Evolutionary conservation across 2,113 vertebrate genomes (phyloP), one percentile per base, ranked within the genome.

Genomic region (Grammomys dolichurus): DNA sequence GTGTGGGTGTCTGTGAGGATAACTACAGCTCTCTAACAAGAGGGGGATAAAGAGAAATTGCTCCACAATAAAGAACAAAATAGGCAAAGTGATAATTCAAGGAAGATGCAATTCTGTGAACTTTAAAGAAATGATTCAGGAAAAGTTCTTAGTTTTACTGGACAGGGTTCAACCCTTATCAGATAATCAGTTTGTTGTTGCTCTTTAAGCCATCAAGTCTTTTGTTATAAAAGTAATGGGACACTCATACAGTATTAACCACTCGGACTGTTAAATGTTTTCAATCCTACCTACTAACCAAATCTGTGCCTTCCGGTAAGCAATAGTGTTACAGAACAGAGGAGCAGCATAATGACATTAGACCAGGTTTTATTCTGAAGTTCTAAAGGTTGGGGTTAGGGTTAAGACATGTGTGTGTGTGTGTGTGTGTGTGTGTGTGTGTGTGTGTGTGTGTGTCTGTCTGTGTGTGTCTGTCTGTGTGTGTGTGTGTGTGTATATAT

Each of bases 71-170:
- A 36, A 95, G 1, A 69, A 20, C 87, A 95, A 31, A 85, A 46
- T 2, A 87, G 67, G 12, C 36, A 36, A 86, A 54, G 20, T 48
- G 33, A 36, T 69, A 58, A 82, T 2, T 77, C 36, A 77, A 93
- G 8, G n/a, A 60, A 81, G 63, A 65, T n/a, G 19, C 54, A 60
- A 75, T 33, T 26, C 7, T 40, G 5, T 40, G 69, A 54, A 46
- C 36, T 94, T 73, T 63, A 54, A 94, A 96, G 60, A 73, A 36
- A 82, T 14, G 36, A 60, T n/a, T 36, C 72, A 67, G 67, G 36
- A 82, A 2, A 58, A 40, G 20, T 58, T 82, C 60, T n/a, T 48
- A 69, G 28, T 67, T 31, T 31, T n/a, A 58, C 28, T 48, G 24
- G 70, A 75, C 19, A 31, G 40, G 69, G 0, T 20, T 87, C 63